Base-by-base conservation (phyloP, 2,113 vertebrate genomes). In the Sinocyclocheilus anshuiensis region DNA sequence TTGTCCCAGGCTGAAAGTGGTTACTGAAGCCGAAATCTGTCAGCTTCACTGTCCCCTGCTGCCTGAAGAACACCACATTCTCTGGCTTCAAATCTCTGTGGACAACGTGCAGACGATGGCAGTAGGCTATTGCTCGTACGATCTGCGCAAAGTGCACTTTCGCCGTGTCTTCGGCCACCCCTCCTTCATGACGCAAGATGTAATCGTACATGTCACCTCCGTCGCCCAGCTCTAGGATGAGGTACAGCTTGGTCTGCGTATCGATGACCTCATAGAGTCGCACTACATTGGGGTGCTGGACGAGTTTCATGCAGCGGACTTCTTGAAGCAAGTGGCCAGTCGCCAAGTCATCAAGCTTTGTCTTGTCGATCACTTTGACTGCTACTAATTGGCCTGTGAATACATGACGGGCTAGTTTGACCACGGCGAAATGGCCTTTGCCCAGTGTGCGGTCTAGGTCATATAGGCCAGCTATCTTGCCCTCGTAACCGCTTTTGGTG, bases 11-110 rank as follows among this genome's bases (percentile, higher is more conserved):
- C 48, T 97, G 94, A 92, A 97, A 97, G 79, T 91, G 93, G 92
- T 96, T 97, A 91, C 97, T 97, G 93, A 97, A 97, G 33, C 97
- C 97, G 0, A 97, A 97, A 92, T 97, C 97, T 0, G 96, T 97
- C 39, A 97, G 94, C 91, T 97, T 97, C 86, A 97, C 96, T 0
- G 96, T 91, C 0, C 96, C 96, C 76, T 96, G 96, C 89, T 96
- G 95, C 9, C 93, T 95, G 91, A 97, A 97, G 93, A 97, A 97
- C 57, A 97, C 96, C 87, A 97, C 96, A 0, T 97, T 97, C 95
- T 97, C 97, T 0, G 96, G 97, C 92, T 97, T 97, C 89, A 97
- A 93, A 93, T 97, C 97, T 0, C 97, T 94, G 90, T 97, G 97
- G 77, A 97, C 97, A 88, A 97, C 97, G 0, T 97, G 97, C 18